Evolutionary conservation across 1,140 invertebrate species (phyloP).

Genomic region (Aphis craccivora): DNA sequence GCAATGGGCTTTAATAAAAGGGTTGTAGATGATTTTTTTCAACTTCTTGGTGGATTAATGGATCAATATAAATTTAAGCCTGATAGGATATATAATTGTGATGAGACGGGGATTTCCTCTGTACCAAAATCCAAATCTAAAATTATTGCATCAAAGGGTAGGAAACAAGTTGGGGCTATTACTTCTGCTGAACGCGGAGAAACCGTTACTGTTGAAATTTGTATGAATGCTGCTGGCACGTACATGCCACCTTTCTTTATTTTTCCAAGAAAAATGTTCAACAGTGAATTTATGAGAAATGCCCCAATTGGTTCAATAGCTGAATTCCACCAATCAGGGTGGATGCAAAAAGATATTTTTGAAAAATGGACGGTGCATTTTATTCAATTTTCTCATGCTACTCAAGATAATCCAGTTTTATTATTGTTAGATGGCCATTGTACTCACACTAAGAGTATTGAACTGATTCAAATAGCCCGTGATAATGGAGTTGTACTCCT

Average conservation of each 20-base stretch:
- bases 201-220: constrained; percentile 62
- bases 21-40: constrained; percentile 42
- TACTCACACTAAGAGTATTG: constrained; percentile 60
- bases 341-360: constrained; percentile 62
- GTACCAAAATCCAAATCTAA: constrained; percentile 64
- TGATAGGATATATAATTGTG: constrained; percentile 62
- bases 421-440: constrained; percentile 59
- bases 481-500: constrained; percentile 61
- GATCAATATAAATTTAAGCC: constrained; percentile 60
- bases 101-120: constrained; percentile 65
- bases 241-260: constrained; percentile 61
- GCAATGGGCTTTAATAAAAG: no score
- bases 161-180: constrained; percentile 62
- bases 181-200: constrained; percentile 63
- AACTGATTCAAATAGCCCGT: constrained; percentile 59
- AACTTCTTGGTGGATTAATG: not conserved
- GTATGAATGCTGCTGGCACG: constrained; percentile 64
- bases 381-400: constrained; percentile 58
- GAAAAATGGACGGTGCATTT: constrained; percentile 59
- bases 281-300: constrained; percentile 61
- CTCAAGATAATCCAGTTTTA: constrained; percentile 57
- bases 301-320: constrained; percentile 60
- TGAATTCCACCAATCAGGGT: constrained; percentile 61
- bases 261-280: constrained; percentile 59
- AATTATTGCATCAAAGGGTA: constrained; percentile 62